phyloP scores from a whole-genome alignment of 2,113 vertebrate species.

The Myiozetetes cayanensis region DNA sequence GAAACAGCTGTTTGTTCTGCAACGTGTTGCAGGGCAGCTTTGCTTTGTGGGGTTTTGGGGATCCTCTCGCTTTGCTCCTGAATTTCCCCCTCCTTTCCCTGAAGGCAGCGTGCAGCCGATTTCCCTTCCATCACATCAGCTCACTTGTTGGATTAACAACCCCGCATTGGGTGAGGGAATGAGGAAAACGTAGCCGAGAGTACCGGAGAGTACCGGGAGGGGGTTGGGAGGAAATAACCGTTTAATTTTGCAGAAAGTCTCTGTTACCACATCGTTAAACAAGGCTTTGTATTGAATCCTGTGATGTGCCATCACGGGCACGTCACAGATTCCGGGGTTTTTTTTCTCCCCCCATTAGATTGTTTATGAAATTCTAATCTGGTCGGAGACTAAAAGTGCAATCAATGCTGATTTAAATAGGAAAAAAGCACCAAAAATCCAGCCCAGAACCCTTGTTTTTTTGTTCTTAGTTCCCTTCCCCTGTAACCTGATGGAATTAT shows the following conservation, averaged over 20 bases:
- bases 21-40: conserved; percentile 65
- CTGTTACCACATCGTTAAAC: conserved; percentile 33
- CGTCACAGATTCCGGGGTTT: not conserved
- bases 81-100: not conserved
- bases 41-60: not conserved
- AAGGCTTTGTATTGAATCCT: not conserved
- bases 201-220: not conserved
- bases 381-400: not conserved
- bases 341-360: not conserved
- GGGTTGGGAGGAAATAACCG: not conserved
- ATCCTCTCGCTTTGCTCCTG: not conserved
- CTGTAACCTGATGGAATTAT: not conserved
- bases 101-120: not conserved
- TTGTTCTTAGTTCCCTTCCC: not conserved
- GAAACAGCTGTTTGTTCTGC: conserved; percentile 74
- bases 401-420: conserved; percentile 9
- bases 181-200: not conserved
- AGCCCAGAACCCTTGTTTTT: not conserved
- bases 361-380: conserved; percentile 1
- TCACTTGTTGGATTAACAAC: conserved; percentile 46
- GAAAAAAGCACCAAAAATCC: not conserved
- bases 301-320: not conserved
- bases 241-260: conserved; percentile 41
- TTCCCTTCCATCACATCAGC: not conserved
- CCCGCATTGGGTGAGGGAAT: not conserved